A percentile compares a stretch with the other conserved stretches of the same genome.
phyloP scores from a whole-genome alignment of 2,113 vertebrate species.

The Emydura subglobosa region DNA sequence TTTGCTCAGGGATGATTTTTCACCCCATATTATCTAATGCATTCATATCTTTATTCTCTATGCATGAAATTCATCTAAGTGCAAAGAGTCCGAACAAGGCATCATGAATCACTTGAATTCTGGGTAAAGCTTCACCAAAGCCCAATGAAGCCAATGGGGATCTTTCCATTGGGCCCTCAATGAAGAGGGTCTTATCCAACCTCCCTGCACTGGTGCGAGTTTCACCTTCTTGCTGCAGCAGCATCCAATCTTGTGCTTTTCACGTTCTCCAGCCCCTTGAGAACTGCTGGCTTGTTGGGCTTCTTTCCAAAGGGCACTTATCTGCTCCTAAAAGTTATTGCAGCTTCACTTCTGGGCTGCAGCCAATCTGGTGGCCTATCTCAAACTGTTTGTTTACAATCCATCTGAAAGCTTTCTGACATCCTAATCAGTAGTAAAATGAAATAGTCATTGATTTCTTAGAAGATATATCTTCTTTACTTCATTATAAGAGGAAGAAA shows the following conservation, averaged over 20 bases:
- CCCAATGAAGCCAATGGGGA: not conserved
- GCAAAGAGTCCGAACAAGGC: not conserved
- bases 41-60: not conserved
- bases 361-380: not conserved
- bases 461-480: not conserved
- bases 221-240: not conserved
- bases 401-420: slow-evolving; percentile 24
- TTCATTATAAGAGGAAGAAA: slow-evolving; percentile 13
- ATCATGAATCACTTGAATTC: not conserved
- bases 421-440: slow-evolving; percentile 13
- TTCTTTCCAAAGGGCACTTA: slow-evolving; percentile 14
- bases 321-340: slow-evolving; percentile 5
- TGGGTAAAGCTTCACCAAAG: not conserved
- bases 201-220: not conserved
- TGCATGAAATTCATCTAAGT: not conserved
- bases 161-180: not conserved
- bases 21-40: not conserved
- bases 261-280: not conserved
- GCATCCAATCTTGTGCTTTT: accelerated
- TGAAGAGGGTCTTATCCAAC: accelerated
- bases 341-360: not conserved
- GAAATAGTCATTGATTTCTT: slow-evolving; percentile 45
- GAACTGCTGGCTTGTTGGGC: not conserved
- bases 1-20: not conserved
- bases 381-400: slow-evolving; percentile 32